These are phyloP conservation scores for Pangasianodon gigas DNA, from an alignment of 2,113 vertebrate genomes.

Conservation along the genomic window DNA sequence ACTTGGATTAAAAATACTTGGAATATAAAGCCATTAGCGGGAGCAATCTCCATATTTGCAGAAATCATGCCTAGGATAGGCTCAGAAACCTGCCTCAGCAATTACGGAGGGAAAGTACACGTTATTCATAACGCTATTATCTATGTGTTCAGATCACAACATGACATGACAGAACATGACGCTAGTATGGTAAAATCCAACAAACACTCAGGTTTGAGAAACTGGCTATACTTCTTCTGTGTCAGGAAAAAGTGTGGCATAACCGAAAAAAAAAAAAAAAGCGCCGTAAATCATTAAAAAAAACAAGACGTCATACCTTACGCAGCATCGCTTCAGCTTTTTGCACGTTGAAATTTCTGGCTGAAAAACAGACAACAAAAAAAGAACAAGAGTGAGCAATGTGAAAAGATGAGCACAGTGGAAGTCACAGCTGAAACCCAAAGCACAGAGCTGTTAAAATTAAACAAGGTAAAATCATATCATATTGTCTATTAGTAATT, in stretches of 20 bases:
- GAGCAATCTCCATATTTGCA: background rate
- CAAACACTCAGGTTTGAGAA: background rate
- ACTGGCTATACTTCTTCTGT: background rate
- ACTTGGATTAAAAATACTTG: background rate
- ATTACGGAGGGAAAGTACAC: too few relatives aligned
- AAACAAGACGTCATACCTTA: slow-evolving; percentile 78
- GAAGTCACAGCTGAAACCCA: background rate
- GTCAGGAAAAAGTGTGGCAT: background rate
- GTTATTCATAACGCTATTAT: background rate
- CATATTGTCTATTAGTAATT: background rate
- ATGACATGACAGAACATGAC: background rate
- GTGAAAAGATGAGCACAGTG: background rate
- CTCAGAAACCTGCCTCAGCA: background rate
- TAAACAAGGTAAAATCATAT: background rate
- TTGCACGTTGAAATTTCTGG: slow-evolving; percentile 86
- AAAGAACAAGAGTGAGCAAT: background rate
- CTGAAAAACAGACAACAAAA: slow-evolving; percentile 72
- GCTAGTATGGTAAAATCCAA: background rate
- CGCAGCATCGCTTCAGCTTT: slow-evolving; percentile 92
- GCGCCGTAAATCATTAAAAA: background rate
- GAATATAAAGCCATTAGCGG: background rate
- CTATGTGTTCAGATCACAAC: background rate
- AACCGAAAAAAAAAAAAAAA: background rate
- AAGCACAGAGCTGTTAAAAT: background rate
- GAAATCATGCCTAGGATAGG: background rate